Percentiles rank a stretch among this genome's conserved stretches.
These are phyloP conservation scores for Malacosoma neustria DNA, from an alignment of 2,888 invertebrate species.

Conservation along the genomic window DNA sequence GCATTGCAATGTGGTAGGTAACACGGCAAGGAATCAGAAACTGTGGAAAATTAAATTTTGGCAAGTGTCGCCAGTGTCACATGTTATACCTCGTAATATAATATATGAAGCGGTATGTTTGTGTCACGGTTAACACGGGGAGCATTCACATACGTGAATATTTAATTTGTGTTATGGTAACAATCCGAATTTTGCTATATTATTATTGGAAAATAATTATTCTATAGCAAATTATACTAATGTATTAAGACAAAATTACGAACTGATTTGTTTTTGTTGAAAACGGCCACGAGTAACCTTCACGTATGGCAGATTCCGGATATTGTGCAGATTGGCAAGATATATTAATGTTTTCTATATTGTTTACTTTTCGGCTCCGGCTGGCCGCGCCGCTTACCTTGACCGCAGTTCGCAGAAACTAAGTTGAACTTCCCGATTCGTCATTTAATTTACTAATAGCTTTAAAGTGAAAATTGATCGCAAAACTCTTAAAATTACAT, in stretches of 20 bases:
- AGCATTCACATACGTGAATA: constrained; percentile 15
- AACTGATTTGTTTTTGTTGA: too few relatives aligned
- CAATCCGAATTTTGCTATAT: too few relatives aligned
- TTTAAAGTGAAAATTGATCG: too few relatives aligned
- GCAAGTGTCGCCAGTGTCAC: constrained; percentile 18
- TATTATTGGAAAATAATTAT: too few relatives aligned
- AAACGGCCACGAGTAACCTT: constrained; percentile 16
- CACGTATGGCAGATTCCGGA: constrained; percentile 23
- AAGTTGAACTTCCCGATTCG: too few relatives aligned
- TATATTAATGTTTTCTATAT: constrained; percentile 33
- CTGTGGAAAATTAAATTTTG: constrained; percentile 19
- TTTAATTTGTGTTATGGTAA: too few relatives aligned
- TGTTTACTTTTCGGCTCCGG: constrained; percentile 45
- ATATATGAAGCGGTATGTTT: constrained; percentile 17
- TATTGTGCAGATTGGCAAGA: constrained; percentile 29
- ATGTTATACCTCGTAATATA: constrained; percentile 16
- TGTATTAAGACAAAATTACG: too few relatives aligned
- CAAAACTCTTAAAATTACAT: too few relatives aligned
- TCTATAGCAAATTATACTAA: too few relatives aligned
- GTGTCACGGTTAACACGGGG: constrained; percentile 15
- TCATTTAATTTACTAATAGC: too few relatives aligned
- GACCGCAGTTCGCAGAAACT: constrained; percentile 41
- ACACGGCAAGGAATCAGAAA: too few relatives aligned
- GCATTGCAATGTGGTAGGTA: constrained; percentile 17
- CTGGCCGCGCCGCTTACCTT: constrained; percentile 53